Evolutionary conservation across 2,888 invertebrate species (phyloP).

Genomic region (Dichetophora obliterata): DNA sequence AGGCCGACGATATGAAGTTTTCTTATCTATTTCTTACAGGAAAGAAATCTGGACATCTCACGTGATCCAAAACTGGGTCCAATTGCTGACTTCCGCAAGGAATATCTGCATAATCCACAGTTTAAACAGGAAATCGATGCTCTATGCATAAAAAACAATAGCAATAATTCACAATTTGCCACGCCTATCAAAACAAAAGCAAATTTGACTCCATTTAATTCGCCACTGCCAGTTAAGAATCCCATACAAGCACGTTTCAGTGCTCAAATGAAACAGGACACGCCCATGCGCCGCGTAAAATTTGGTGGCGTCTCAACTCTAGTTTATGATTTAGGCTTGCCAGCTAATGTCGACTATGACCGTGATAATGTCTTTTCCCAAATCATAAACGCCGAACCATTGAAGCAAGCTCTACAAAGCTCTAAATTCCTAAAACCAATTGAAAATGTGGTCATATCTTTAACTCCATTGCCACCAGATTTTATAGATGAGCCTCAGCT

Average conservation of each 20-base stretch:
- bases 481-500: conserved; percentile 71
- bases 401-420: conserved; percentile 58
- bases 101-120: conserved; percentile 72
- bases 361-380: conserved; percentile 65
- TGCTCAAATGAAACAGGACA: conserved; percentile 66
- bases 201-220: conserved; percentile 58
- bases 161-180: conserved; percentile 45
- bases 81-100: conserved; percentile 74
- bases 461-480: conserved; percentile 48
- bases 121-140: conserved; percentile 73
- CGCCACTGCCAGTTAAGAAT: conserved; percentile 63
- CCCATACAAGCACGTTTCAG: conserved; percentile 59
- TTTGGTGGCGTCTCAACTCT: conserved; percentile 63
- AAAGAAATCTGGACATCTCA: conserved; percentile 72
- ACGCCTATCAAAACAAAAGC: conserved; percentile 49
- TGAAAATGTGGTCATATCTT: conserved; percentile 42
- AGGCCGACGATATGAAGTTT: too few species aligned
- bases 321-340: conserved; percentile 63
- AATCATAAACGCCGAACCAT: conserved; percentile 63
- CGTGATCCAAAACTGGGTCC: conserved; percentile 74
- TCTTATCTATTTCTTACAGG: conserved; percentile 60
- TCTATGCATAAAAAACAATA: conserved; percentile 58
- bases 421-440: not conserved
- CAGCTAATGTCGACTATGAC: conserved; percentile 63
- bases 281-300: conserved; percentile 67